These are phyloP conservation scores for Hylia prasina DNA, from an alignment of 2,113 vertebrate species.

Conservation along the genomic window DNA sequence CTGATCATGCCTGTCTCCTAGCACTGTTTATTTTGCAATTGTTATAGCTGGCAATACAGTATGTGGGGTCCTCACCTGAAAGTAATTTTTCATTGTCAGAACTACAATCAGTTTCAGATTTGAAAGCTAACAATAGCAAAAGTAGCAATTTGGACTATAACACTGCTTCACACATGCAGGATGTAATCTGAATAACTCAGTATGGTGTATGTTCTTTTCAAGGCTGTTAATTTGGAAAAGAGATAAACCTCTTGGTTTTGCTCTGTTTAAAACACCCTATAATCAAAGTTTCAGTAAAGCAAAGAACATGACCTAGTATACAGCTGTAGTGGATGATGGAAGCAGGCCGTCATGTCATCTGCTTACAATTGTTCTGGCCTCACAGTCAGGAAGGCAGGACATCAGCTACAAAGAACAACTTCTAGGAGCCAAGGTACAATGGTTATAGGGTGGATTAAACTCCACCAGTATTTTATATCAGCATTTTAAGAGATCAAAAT, in stretches of 20 bases:
- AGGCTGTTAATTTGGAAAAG: background rate
- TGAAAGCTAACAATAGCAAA: background rate
- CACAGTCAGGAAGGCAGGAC: background rate
- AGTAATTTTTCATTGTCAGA: background rate
- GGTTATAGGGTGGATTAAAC: background rate
- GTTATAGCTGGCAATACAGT: background rate
- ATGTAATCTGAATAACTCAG: background rate
- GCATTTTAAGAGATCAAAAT: background rate
- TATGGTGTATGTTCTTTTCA: rapidly evolving
- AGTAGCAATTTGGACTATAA: background rate
- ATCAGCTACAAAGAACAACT: background rate
- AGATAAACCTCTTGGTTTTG: background rate
- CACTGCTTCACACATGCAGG: background rate
- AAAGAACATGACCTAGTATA: background rate
- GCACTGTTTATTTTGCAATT: background rate
- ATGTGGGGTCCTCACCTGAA: background rate
- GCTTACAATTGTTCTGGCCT: background rate
- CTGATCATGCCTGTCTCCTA: background rate
- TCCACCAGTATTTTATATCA: background rate
- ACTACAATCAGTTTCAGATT: background rate
- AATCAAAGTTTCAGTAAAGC: background rate
- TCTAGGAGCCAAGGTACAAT: background rate
- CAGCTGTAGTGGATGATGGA: background rate
- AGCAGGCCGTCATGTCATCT: background rate
- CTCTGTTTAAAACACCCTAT: background rate